Base-by-base conservation (phyloP, 2,797 vertebrate genomes). In the Trachurus trachurus region DNA sequence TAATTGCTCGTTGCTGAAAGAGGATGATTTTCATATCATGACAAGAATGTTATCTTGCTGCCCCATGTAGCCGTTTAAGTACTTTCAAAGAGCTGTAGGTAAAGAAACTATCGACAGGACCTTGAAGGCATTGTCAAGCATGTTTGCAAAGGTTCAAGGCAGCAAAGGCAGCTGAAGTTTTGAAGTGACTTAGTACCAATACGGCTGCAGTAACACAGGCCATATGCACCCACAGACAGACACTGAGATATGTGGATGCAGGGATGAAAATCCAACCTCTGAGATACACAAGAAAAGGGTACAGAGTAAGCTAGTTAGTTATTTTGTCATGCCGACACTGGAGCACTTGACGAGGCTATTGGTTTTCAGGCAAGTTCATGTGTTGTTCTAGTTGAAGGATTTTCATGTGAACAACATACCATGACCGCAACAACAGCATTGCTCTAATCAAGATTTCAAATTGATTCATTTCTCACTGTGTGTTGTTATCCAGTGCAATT, bases 91-190 rank as follows among this genome's bases (percentile, higher is more conserved):
- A 39, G n/a, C 61, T 45, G 2, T 0, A 2, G 2, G 12, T 12
- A 8, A 37, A 56, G 39, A 42, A 53, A 21, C 26, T 26, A 26
- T 3, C 50, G 39, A 71, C 37, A 6, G 40, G 13, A 68, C 49
- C 7, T 22, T 54, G 40, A 62, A 13, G 47, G 1, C n/a, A 45
- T 9, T 31, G 26, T 50, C 34, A 56, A 69, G 50, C 29, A 8
- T 44, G 63, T 66, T 64, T 69, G 37, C 6, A 29, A 22, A 31
- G 11, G 34, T 67, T 31, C 58, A 29, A 42, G 26, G 37, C 22
- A 67, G 22, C 22, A 62, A 64, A 74, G 49, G 29, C 31, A 45
- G 50, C 1, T 63, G 42, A 61, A 62, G 63, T 26, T 26, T 26
- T 26, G 26, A 26, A 26, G 26, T 26, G 26, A 44, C 54, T 50